Evolutionary conservation across 2,888 invertebrate species (phyloP).

Genomic region (Helleia helle): DNA sequence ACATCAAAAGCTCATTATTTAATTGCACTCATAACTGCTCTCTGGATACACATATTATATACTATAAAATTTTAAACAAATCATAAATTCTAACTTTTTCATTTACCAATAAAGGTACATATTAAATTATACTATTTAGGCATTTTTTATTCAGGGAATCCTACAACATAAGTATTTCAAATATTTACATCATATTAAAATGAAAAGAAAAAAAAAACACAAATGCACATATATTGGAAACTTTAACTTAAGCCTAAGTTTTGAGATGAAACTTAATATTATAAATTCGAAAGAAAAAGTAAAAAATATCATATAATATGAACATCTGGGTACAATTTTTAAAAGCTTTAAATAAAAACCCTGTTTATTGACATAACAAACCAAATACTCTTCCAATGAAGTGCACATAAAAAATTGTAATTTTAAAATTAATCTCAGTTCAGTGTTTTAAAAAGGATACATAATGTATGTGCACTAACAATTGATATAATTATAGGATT

Average conservation of each 20-base stretch:
- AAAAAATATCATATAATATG: constrained; percentile 11
- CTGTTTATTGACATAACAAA: constrained; percentile 19
- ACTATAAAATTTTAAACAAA: constrained; percentile 25
- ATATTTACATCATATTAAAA: constrained; percentile 20
- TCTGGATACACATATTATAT: constrained; percentile 19
- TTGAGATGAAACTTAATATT: constrained; percentile 22
- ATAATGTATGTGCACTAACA: constrained; percentile 49
- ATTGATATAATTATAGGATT: constrained; percentile 31
- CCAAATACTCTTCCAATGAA: constrained; percentile 12
- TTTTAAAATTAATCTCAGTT: constrained; percentile 17
- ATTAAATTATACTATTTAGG: constrained; percentile 9
- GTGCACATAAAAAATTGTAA: constrained; percentile 23
- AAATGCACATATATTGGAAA: constrained; percentile 27
- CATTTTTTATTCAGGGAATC: constrained; percentile 16
- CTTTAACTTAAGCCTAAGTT: constrained; percentile 23
- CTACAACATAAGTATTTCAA: constrained; percentile 7
- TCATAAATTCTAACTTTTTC: constrained; percentile 25
- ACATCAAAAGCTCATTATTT: constrained; percentile 28
- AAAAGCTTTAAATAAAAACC: constrained; percentile 23
- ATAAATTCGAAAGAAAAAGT: constrained; percentile 25
- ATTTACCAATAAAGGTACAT: constrained; percentile 16
- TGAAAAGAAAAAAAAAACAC: constrained; percentile 20
- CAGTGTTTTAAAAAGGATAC: constrained; percentile 16
- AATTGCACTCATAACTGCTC: constrained; percentile 42
- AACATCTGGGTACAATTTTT: constrained; percentile 14